These are phyloP conservation scores for Ctenodactylus gundi DNA, from an alignment of 2,113 vertebrate genomes.

Conservation along the genomic window DNA sequence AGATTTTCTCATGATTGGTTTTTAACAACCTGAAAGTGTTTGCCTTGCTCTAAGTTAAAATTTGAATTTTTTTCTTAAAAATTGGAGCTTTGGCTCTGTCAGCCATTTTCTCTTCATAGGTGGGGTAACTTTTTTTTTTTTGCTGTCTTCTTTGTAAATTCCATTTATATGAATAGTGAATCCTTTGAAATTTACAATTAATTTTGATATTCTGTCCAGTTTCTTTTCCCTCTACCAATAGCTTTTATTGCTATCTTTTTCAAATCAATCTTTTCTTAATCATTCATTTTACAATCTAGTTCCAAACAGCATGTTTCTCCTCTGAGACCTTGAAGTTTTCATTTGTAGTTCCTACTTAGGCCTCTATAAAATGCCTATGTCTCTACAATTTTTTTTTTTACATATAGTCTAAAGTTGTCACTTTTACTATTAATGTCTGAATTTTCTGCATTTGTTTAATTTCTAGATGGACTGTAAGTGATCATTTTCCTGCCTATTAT, in stretches of 20 bases:
- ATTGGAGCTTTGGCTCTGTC: not conserved
- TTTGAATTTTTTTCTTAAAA: not conserved
- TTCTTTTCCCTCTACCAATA: not conserved
- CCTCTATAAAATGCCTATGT: not conserved
- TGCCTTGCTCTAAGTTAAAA: not conserved
- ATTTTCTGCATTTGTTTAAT: not conserved
- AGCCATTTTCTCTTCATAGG: not conserved
- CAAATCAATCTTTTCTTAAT: not conserved
- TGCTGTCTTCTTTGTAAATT: not conserved
- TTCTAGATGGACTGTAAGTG: not conserved
- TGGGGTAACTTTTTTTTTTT: not conserved
- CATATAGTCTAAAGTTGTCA: not conserved
- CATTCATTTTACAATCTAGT: not conserved
- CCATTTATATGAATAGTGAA: not conserved
- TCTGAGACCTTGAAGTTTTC: not conserved
- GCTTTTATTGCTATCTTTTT: not conserved
- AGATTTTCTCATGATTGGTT: not conserved
- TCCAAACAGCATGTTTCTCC: not conserved
- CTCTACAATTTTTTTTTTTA: not conserved
- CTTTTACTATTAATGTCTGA: not conserved
- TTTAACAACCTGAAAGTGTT: not conserved
- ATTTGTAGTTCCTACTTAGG: not conserved
- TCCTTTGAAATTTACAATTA: not conserved
- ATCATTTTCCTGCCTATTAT: not conserved
- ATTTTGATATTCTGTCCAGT: not conserved